These are phyloP conservation scores for Agrochola lychnidis DNA, from an alignment of 2,888 invertebrate species.

Conservation along the genomic window DNA sequence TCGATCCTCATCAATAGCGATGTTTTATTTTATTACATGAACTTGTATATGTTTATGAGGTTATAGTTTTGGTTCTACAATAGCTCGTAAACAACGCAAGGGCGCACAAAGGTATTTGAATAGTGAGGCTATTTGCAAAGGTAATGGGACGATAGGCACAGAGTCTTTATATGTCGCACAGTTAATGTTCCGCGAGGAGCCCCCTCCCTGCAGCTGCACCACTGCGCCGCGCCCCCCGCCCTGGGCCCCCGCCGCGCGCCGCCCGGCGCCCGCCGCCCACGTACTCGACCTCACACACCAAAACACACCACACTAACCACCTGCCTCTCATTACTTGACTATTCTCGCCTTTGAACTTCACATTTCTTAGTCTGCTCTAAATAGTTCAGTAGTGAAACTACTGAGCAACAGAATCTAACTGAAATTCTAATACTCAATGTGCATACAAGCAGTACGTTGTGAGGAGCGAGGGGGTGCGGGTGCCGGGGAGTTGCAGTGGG, in stretches of 20 bases:
- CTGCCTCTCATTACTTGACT: slow-evolving; percentile 14
- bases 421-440: slow-evolving; percentile 45
- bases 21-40: too few species aligned
- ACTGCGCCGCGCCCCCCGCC: slow-evolving; percentile 11
- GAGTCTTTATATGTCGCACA: slow-evolving; percentile 27
- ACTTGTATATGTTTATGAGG: background rate
- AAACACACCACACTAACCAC: slow-evolving; percentile 50
- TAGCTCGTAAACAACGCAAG: background rate
- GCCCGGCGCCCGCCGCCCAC: slow-evolving; percentile 28
- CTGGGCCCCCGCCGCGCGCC: slow-evolving; percentile 7
- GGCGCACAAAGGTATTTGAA: background rate
- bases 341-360: slow-evolving; percentile 6
- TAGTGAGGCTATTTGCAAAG: slow-evolving; percentile 3
- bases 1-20: background rate
- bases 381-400: slow-evolving; percentile 32
- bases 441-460: slow-evolving; percentile 26
- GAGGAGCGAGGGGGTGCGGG: slow-evolving; percentile 27
- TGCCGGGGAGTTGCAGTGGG: slow-evolving; percentile 12
- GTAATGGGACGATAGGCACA: slow-evolving; percentile 6
- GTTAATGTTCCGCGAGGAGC: slow-evolving; percentile 38
- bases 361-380: slow-evolving; percentile 9
- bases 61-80: background rate
- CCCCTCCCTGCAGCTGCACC: slow-evolving; percentile 63
- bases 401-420: slow-evolving; percentile 46
- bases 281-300: slow-evolving; percentile 36